phyloP scores from a whole-genome alignment of 1,140 invertebrate genomes.

The Diabrotica undecimpunctata region DNA sequence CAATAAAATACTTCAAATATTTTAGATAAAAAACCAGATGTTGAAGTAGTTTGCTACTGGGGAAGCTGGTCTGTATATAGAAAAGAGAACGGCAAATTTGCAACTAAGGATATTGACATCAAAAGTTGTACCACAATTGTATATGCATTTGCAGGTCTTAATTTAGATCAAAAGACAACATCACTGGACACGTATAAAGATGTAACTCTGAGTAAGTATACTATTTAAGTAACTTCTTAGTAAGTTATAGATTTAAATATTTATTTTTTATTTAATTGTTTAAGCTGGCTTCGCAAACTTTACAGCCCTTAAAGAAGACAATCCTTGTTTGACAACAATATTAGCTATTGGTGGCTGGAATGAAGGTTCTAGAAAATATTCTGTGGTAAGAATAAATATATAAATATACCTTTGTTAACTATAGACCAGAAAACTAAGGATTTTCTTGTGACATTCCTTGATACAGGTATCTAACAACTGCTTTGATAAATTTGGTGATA shows the following conservation, averaged over 20 bases:
- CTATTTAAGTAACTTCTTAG: no score
- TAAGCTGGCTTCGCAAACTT: conserved; percentile 43
- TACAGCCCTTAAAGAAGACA: conserved; percentile 58
- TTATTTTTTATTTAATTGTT: not conserved
- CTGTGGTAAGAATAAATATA: conserved; percentile 44
- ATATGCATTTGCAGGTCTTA: conserved; percentile 67
- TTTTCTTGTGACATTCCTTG: no score
- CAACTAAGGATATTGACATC: conserved; percentile 64
- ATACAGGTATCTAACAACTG: no score
- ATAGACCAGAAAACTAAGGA: no score
- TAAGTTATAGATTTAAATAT: not conserved
- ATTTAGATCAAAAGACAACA: conserved; percentile 49
- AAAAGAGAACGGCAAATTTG: conserved; percentile 59
- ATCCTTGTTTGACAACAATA: conserved; percentile 63
- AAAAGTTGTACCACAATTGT: conserved; percentile 69
- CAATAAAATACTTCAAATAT: no score
- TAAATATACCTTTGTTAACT: no score
- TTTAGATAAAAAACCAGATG: not conserved
- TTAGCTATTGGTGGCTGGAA: conserved; percentile 76
- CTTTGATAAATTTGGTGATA: no score
- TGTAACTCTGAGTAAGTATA: conserved; percentile 40
- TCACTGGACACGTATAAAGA: conserved; percentile 66
- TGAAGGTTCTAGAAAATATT: conserved; percentile 67
- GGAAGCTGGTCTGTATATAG: conserved; percentile 72
- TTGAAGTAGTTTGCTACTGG: conserved; percentile 62